Percentiles rank a stretch among this genome's conserved stretches.
Conservation (phyloP, 2,113 vertebrate genomes). For the Gnathonemus echidnorhynchus region DNA sequence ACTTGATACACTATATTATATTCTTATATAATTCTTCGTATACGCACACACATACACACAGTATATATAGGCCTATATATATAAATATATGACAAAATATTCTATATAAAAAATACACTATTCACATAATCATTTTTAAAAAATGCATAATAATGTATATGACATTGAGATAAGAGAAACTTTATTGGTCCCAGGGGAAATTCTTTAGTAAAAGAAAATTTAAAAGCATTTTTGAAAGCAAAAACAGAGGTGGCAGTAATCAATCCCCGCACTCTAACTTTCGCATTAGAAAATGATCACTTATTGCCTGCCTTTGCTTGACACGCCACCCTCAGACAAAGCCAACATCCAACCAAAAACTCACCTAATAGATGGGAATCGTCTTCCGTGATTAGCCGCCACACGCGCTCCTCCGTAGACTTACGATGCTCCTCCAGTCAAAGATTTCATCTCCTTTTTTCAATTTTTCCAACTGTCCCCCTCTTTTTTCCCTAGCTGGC, state of each 20-base stretch:
- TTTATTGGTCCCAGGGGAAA: not conserved
- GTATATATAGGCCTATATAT: not conserved
- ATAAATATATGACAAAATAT: not conserved
- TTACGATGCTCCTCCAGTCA: conserved; percentile 55
- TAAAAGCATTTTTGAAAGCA: not conserved
- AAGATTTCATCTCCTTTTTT: conserved; percentile 54
- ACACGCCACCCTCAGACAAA: conserved; percentile 60
- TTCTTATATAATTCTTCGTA: not conserved
- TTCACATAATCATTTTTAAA: not conserved
- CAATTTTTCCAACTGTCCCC: conserved; percentile 39
- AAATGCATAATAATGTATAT: not conserved
- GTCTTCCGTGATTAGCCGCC: conserved; percentile 30
- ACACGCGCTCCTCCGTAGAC: conserved; percentile 27
- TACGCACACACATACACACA: not conserved
- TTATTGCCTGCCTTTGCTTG: conserved; percentile 37
- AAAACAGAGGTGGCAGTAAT: not conserved
- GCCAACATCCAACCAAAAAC: conserved; percentile 45
- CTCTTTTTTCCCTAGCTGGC: conserved; percentile 58
- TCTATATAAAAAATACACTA: not conserved
- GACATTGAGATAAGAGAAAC: not conserved
- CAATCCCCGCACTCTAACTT: not conserved
- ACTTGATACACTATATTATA: not conserved
- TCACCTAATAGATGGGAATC: conserved; percentile 63
- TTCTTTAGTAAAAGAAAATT: not conserved
- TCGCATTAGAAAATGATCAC: not conserved